Evolutionary conservation across 1,140 invertebrate genomes (phyloP).

Genomic region (Phthorimaea operculella): DNA sequence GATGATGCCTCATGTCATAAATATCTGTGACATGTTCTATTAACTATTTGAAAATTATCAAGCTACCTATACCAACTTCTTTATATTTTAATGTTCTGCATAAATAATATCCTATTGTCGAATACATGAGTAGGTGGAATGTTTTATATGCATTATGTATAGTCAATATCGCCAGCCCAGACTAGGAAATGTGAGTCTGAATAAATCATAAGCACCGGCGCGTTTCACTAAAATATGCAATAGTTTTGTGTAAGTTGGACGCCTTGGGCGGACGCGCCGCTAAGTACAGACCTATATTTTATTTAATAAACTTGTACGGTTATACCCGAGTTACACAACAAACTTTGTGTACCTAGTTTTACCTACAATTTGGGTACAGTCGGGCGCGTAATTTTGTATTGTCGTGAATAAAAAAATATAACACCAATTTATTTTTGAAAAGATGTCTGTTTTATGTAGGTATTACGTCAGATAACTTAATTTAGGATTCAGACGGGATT

Average conservation of each 20-base stretch:
- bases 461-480: too few species aligned
- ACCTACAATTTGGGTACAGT: slow-evolving; percentile 34
- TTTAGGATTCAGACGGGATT: too few species aligned
- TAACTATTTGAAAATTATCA: too few species aligned
- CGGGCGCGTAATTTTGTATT: background rate
- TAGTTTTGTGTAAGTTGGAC: slow-evolving; percentile 57
- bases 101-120: background rate
- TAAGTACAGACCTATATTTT: slow-evolving; percentile 49
- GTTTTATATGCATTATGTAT: slow-evolving; percentile 49
- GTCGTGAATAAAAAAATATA: too few species aligned
- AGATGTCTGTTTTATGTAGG: too few species aligned
- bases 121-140: slow-evolving; percentile 1
- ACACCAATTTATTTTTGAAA: too few species aligned
- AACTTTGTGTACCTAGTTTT: slow-evolving; percentile 33
- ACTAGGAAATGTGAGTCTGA: slow-evolving; percentile 49
- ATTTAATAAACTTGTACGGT: slow-evolving; percentile 44
- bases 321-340: slow-evolving; percentile 35
- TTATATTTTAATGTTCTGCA: background rate
- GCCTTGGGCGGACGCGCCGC: slow-evolving; percentile 34
- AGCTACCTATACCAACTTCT: too few species aligned
- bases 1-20: too few species aligned
- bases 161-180: slow-evolving; percentile 44
- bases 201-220: slow-evolving; percentile 54
- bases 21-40: too few species aligned
- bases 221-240: slow-evolving; percentile 60